Evolutionary conservation across 35 echinoderm and acorn worm genomes (phyloP).

Genomic region (Heliocidaris tuberculata): DNA sequence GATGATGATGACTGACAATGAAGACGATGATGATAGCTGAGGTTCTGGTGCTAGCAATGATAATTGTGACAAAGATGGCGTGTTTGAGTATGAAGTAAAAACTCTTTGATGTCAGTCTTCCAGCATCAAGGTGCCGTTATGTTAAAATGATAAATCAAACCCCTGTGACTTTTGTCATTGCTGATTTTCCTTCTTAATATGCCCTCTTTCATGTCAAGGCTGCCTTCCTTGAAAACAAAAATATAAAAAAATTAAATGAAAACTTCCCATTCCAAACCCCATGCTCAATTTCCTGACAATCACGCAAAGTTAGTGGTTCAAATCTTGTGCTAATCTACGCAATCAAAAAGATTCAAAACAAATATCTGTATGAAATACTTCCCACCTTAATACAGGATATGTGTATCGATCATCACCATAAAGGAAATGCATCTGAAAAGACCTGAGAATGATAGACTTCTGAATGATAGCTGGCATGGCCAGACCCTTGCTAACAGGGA

Average conservation of each 20-base stretch:
- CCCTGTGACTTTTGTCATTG: too few relatives aligned
- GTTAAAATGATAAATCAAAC: too few relatives aligned
- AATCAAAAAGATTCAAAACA: background rate
- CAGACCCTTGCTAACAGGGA: background rate
- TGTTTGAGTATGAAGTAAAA: too few relatives aligned
- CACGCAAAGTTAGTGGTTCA: background rate
- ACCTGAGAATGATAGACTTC: background rate
- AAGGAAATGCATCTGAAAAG: background rate
- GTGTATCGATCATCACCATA: background rate
- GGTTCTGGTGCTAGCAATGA: too few relatives aligned
- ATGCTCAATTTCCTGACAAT: background rate
- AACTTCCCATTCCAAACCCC: background rate
- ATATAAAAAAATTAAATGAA: background rate
- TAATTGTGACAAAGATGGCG: too few relatives aligned
- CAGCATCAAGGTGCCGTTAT: too few relatives aligned
- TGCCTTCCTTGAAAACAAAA: background rate
- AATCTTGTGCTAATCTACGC: background rate
- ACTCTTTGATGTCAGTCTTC: too few relatives aligned
- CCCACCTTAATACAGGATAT: constrained; percentile 3
- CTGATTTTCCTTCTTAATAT: too few relatives aligned
- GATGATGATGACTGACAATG: too few relatives aligned
- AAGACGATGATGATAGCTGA: too few relatives aligned
- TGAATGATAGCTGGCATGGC: background rate
- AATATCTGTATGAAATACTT: constrained; percentile 9
- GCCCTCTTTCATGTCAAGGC: background rate